A percentile compares a stretch with the other conserved stretches of the same genome.
These are phyloP conservation scores for Ctenochaetus hawaiiensis DNA, from an alignment of 2,797 vertebrate genomes.

Conservation along the genomic window DNA sequence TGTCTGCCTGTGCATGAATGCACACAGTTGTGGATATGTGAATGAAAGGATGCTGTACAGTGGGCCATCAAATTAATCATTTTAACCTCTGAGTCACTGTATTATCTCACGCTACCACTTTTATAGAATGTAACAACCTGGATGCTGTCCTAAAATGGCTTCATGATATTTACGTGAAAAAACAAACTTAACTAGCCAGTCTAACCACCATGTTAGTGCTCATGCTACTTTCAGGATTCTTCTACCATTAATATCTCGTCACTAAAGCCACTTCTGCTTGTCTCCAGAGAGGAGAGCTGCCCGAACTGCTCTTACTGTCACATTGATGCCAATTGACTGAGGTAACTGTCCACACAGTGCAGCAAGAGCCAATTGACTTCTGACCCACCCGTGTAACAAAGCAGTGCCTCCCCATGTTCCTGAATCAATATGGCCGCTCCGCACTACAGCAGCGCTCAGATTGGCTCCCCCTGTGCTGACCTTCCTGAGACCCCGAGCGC, in stretches of 20 bases:
- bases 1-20: constrained; percentile 12
- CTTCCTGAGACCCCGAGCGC: constrained; percentile 54
- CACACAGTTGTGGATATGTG: not conserved
- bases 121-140: not conserved
- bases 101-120: not conserved
- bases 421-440: constrained; percentile 76
- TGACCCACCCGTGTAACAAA: constrained; percentile 71
- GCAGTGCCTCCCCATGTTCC: constrained; percentile 69
- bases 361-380: constrained; percentile 76
- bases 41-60: not conserved
- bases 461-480: constrained; percentile 74
- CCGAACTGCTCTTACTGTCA: constrained; percentile 61
- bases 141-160: not conserved
- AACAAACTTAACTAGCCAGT: not conserved
- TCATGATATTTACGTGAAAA: not conserved
- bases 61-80: not conserved
- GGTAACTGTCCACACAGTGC: constrained; percentile 70
- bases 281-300: constrained; percentile 36
- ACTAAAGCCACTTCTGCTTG: constrained; percentile 28
- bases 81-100: not conserved
- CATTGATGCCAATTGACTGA: constrained; percentile 75
- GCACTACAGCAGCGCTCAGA: constrained; percentile 62
- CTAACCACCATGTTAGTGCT: not conserved
- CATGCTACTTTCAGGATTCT: not conserved
- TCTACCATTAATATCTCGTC: not conserved